A percentile compares a stretch with the other conserved stretches of the same genome.
Conservation (phyloP, 1,140 invertebrate genomes). For the Pogonus chalceus region DNA sequence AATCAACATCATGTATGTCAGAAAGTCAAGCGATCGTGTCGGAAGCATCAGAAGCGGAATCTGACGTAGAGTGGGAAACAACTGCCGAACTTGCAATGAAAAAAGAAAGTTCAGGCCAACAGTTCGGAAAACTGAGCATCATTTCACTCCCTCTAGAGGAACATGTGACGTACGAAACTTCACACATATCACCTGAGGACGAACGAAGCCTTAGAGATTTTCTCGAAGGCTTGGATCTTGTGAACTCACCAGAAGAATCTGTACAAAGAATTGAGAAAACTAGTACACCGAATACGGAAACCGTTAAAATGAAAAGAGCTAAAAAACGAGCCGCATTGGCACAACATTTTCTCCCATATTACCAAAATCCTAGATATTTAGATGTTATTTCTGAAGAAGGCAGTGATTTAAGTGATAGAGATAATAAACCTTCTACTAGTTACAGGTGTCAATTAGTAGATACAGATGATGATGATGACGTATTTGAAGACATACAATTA, state of each 20-base stretch:
- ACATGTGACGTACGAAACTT: slow-evolving; percentile 15
- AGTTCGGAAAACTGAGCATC: slow-evolving; percentile 28
- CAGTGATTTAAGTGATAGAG: slow-evolving; percentile 43
- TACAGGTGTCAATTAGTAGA: neutral
- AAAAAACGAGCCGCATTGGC: slow-evolving; percentile 46
- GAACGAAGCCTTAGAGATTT: slow-evolving; percentile 42
- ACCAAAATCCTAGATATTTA: slow-evolving; percentile 46
- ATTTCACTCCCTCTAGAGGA: slow-evolving; percentile 32
- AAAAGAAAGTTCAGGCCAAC: slow-evolving; percentile 15
- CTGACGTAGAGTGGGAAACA: slow-evolving; percentile 42
- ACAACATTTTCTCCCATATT: slow-evolving; percentile 41
- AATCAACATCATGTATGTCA: slow-evolving; percentile 22
- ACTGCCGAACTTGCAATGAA: slow-evolving; percentile 28
- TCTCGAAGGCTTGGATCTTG: slow-evolving; percentile 47
- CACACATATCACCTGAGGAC: slow-evolving; percentile 35
- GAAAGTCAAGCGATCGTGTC: slow-evolving; percentile 39
- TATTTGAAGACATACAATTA: neutral
- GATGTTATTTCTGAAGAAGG: slow-evolving; percentile 60
- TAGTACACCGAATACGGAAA: slow-evolving; percentile 15
- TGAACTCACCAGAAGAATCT: slow-evolving; percentile 30
- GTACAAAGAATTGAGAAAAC: slow-evolving; percentile 22
- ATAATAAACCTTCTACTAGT: slow-evolving; percentile 22
- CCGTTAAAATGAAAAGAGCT: slow-evolving; percentile 31
- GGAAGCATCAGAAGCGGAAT: slow-evolving; percentile 45
- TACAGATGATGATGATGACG: slow-evolving; percentile 7